Base-by-base conservation (phyloP, 2,113 vertebrate genomes). In the Oryzias curvinotus region DNA sequence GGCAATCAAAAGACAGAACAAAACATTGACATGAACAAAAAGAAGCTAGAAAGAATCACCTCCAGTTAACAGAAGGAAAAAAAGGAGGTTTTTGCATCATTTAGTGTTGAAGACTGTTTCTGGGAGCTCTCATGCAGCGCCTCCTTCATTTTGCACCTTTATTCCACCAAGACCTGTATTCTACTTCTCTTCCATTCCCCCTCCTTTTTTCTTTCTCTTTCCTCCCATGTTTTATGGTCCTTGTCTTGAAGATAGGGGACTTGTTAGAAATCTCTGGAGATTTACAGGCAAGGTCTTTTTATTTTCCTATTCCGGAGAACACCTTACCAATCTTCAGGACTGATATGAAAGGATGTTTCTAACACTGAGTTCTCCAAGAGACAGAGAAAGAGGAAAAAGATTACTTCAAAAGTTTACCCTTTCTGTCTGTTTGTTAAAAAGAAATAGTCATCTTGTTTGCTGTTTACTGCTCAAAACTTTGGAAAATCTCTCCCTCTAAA, bases 181-280 rank as follows among this genome's bases (percentile, higher is more conserved):
- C 55, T 2, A n/a, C 66, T 76, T 76, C 56, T 63, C 50, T 65
- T 82, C 78, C 66, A 63, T 62, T 55, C 71, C 53, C 70, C 65
- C 60, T 55, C 71, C 56, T 65, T 72, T 68, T 7, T n/a, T 28
- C 12, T 23, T 13, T 14, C 14, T 49, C 51, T 72, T 41, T 52
- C 59, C 47, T 54, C 68, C 85, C 52, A 68, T 90, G 82, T 86
- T 90, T 90, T 86, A 90, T 86, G 86, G 76, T 71, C 85, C 87
- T 85, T 89, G 85, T 90, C 85, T 81, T 54, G 48, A 69, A 60
- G 82, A 82, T 76, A 74, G 59, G 82, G 77, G 83, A 87, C 82
- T 85, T 84, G 86, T 86, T 84, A 76, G 77, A 80, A 86, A 87
- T 89, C 83, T 85, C 75, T 62, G 67, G 80, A 86, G 89, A 90